These are phyloP conservation scores for Heliocidaris tuberculata DNA, from an alignment of 35 echinoderm and acorn worm species.

Conservation along the genomic window DNA sequence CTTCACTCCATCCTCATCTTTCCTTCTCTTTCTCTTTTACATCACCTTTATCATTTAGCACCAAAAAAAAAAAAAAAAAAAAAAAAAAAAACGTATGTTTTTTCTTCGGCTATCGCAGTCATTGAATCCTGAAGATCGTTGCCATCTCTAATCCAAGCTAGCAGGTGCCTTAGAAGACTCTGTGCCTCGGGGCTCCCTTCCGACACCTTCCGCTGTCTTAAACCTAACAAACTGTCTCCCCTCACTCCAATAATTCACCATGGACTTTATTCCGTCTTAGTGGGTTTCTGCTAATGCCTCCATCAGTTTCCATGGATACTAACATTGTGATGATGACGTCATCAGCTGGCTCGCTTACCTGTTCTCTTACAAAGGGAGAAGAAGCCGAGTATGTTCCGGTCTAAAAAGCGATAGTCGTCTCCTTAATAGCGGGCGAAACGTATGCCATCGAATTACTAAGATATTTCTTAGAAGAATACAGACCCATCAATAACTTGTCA, in stretches of 20 bases:
- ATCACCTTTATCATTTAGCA: not conserved
- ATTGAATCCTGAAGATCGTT: not conserved
- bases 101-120: not conserved
- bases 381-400: not conserved
- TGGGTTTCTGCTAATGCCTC: slow-evolving; percentile 24
- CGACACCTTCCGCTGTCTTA: slow-evolving; percentile 11
- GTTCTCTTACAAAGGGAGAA: not conserved
- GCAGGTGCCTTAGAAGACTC: slow-evolving; percentile 17
- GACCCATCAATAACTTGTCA: not conserved
- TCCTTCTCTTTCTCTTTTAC: not conserved
- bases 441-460: not conserved
- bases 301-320: slow-evolving; percentile 29
- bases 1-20: not conserved
- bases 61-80: too few species aligned
- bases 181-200: slow-evolving; percentile 15
- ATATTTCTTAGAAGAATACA: not conserved
- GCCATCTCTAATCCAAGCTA: not conserved
- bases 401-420: not conserved
- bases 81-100: not conserved
- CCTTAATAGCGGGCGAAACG: not conserved
- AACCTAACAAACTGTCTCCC: not conserved
- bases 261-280: not conserved
- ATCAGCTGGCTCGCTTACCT: not conserved
- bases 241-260: slow-evolving; percentile 13
- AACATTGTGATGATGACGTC: slow-evolving; percentile 23